phyloP scores from a whole-genome alignment of 2,888 invertebrate genomes.

The Heliconius ethilla region DNA sequence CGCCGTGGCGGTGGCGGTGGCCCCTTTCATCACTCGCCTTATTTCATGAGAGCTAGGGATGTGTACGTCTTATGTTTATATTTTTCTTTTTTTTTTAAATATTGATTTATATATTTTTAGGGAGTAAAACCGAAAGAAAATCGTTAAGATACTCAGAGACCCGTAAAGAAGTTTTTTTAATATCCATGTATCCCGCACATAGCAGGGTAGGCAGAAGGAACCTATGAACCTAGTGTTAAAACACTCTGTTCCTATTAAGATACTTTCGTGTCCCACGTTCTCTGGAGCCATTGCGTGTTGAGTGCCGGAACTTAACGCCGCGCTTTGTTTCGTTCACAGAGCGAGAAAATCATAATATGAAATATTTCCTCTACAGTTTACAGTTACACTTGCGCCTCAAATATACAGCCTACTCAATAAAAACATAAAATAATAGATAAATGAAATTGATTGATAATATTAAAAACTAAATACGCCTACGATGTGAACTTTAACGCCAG shows the following conservation, averaged over 20 bases:
- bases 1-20: conserved; percentile 14
- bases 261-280: not conserved
- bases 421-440: not conserved
- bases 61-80: not conserved
- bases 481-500: no score
- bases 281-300: no score
- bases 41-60: conserved; percentile 34
- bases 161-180: not conserved
- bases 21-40: conserved; percentile 39
- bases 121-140: not conserved
- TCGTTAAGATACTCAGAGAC: not conserved
- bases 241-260: not conserved
- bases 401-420: no score
- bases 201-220: not conserved
- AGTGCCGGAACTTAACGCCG: no score
- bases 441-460: no score
- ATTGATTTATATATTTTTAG: not conserved
- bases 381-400: no score
- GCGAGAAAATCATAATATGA: no score
- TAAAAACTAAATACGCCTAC: no score
- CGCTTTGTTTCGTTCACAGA: no score
- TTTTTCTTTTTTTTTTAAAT: not conserved
- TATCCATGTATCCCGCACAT: not conserved
- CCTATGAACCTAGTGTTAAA: not conserved
- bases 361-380: not conserved